phyloP scores from a whole-genome alignment of 2,888 invertebrate species.

The Meiosimyza platycephala region DNA sequence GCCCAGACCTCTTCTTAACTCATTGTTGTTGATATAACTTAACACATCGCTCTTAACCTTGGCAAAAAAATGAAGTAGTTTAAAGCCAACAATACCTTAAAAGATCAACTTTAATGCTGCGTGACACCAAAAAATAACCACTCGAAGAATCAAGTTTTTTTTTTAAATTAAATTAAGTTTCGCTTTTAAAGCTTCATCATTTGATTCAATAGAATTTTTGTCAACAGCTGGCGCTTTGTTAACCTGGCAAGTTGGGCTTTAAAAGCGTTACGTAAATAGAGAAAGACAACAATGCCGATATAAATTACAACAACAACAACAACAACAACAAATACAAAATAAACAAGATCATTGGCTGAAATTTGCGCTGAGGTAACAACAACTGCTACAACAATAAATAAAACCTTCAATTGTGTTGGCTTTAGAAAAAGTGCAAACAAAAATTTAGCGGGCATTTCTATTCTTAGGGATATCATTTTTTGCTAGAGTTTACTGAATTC shows the following conservation, averaged over 20 bases:
- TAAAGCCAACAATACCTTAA: neutral
- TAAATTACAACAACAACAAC: neutral
- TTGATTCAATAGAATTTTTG: neutral
- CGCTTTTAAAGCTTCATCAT: neutral
- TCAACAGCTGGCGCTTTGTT: conserved; percentile 13
- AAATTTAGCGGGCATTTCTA: neutral
- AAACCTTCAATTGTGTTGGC: neutral
- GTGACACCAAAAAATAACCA: conserved; percentile 5
- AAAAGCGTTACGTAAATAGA: too few relatives aligned
- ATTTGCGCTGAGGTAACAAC: neutral
- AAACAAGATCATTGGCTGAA: too few relatives aligned
- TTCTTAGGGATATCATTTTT: neutral
- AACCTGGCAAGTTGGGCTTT: too few relatives aligned
- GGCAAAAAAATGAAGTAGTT: conserved; percentile 16
- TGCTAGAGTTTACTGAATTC: too few relatives aligned
- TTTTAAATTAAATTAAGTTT: neutral
- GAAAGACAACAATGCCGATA: neutral
- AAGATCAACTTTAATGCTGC: neutral
- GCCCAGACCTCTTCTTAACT: too few relatives aligned
- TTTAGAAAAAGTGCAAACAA: neutral
- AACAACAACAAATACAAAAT: neutral
- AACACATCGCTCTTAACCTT: conserved; percentile 21
- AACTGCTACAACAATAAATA: neutral
- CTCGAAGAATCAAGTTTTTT: neutral
- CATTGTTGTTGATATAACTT: too few relatives aligned